Percentiles rank a stretch among this genome's conserved stretches.
Evolutionary conservation across 2,113 vertebrate species (phyloP).

Genomic region (Ageneiosus marmoratus): DNA sequence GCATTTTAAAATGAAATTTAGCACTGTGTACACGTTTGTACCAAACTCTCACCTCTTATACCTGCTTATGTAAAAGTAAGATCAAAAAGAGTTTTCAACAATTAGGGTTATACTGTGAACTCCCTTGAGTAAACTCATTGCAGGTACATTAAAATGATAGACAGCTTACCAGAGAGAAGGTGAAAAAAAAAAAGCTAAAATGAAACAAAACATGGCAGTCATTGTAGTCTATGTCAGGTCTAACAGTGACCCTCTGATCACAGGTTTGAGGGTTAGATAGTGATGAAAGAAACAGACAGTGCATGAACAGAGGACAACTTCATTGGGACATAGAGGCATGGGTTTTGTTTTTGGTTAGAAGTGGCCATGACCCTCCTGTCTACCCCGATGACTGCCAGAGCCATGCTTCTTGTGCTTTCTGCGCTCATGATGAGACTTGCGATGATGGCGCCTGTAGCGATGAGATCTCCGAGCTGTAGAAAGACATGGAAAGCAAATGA

Average conservation of each 20-base stretch:
- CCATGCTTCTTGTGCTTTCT: slow-evolving; percentile 85
- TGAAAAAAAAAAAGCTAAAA: slow-evolving; percentile 53
- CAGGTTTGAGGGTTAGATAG: slow-evolving; percentile 59
- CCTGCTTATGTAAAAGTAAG: no score
- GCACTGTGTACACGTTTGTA: slow-evolving; percentile 64
- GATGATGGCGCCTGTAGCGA: slow-evolving; percentile 82
- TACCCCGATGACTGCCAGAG: slow-evolving; percentile 69
- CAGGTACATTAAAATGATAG: slow-evolving; percentile 51
- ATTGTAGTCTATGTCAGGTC: slow-evolving; percentile 66
- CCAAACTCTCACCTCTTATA: slow-evolving; percentile 59
- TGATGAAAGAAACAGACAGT: slow-evolving; percentile 36
- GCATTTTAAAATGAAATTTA: slow-evolving; percentile 56
- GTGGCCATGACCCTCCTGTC: slow-evolving; percentile 65
- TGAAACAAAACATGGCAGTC: background rate
- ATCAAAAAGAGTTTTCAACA: slow-evolving; percentile 49
- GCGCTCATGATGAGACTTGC: slow-evolving; percentile 83
- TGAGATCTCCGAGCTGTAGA: slow-evolving; percentile 83
- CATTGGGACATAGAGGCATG: slow-evolving; percentile 7
- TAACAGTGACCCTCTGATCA: slow-evolving; percentile 55
- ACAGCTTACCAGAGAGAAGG: slow-evolving; percentile 40
- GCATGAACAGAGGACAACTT: slow-evolving; percentile 26
- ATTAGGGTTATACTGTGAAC: slow-evolving; percentile 60
- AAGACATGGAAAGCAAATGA: slow-evolving; percentile 23
- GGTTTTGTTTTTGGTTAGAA: slow-evolving; percentile 71
- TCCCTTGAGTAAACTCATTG: slow-evolving; percentile 54